Percentiles rank a stretch among this genome's conserved stretches.
These are phyloP conservation scores for Paradisaea rubra DNA, from an alignment of 2,113 vertebrate genomes.

Conservation along the genomic window DNA sequence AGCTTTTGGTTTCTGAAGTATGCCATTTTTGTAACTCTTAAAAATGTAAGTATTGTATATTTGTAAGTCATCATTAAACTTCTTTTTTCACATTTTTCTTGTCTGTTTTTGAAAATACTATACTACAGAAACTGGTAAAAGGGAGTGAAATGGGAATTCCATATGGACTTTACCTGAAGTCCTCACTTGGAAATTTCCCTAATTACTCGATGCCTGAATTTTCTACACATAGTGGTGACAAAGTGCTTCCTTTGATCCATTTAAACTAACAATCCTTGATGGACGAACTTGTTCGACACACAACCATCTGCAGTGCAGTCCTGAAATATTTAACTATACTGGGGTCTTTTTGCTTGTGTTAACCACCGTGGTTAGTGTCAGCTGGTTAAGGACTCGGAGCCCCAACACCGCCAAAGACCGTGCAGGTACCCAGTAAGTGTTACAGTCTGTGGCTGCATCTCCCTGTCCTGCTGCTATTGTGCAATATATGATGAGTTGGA, in stretches of 20 bases:
- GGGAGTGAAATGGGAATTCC: not conserved
- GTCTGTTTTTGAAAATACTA: not conserved
- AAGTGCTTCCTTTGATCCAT: not conserved
- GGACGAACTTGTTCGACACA: not conserved
- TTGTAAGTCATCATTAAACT: conserved; percentile 55
- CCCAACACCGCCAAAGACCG: fast-evolving
- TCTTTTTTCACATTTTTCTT: not conserved
- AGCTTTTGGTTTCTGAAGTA: not conserved
- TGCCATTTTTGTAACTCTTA: not conserved
- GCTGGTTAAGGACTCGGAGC: not conserved
- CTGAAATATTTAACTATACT: not conserved
- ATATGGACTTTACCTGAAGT: not conserved
- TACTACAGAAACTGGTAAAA: not conserved
- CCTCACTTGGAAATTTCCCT: not conserved
- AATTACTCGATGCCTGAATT: not conserved
- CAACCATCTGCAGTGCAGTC: not conserved
- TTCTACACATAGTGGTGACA: not conserved
- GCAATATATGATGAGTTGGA: not conserved
- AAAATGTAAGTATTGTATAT: conserved; percentile 61
- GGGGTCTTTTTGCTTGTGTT: not conserved
- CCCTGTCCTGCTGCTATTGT: not conserved
- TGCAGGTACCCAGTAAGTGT: fast-evolving
- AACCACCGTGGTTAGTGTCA: not conserved
- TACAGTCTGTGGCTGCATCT: not conserved
- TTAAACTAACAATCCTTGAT: not conserved